These are phyloP conservation scores for Argyresthia goedartella DNA, from an alignment of 2,888 invertebrate species.

Conservation along the genomic window DNA sequence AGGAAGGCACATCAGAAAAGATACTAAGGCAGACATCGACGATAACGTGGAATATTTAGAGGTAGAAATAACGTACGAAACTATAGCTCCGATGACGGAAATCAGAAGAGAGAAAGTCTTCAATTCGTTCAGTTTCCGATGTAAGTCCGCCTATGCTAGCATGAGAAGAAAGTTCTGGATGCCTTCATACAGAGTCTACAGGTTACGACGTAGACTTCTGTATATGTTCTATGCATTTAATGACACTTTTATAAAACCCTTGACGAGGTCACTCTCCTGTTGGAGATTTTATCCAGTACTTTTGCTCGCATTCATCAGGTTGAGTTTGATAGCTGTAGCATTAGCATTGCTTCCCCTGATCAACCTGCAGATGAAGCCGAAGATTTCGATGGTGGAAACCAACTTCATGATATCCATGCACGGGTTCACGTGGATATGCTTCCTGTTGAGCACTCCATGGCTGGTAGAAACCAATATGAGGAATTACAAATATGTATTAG, in stretches of 20 bases:
- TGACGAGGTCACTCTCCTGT: constrained; percentile 52
- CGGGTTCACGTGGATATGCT: constrained; percentile 62
- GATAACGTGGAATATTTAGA: constrained; percentile 43
- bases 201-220: constrained; percentile 37
- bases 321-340: constrained; percentile 42
- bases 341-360: constrained; percentile 46
- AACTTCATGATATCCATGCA: constrained; percentile 55
- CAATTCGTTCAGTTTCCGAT: constrained; percentile 55
- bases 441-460: constrained; percentile 56
- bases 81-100: constrained; percentile 51
- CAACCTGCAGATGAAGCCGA: constrained; percentile 43
- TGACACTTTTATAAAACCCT: constrained; percentile 56
- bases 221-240: constrained; percentile 47
- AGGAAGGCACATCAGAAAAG: constrained; percentile 46
- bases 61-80: constrained; percentile 53
- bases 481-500: constrained; percentile 51
- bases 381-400: constrained; percentile 43
- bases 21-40: constrained; percentile 33
- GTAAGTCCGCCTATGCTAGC: constrained; percentile 47
- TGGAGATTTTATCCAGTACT: constrained; percentile 61
- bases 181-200: constrained; percentile 56
- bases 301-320: constrained; percentile 41
- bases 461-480: constrained; percentile 50
- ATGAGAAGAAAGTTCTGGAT: constrained; percentile 46
- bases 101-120: constrained; percentile 55